These are phyloP conservation scores for Nipponacmea schrenckii DNA, from an alignment of 2,888 invertebrate species.

Conservation along the genomic window DNA sequence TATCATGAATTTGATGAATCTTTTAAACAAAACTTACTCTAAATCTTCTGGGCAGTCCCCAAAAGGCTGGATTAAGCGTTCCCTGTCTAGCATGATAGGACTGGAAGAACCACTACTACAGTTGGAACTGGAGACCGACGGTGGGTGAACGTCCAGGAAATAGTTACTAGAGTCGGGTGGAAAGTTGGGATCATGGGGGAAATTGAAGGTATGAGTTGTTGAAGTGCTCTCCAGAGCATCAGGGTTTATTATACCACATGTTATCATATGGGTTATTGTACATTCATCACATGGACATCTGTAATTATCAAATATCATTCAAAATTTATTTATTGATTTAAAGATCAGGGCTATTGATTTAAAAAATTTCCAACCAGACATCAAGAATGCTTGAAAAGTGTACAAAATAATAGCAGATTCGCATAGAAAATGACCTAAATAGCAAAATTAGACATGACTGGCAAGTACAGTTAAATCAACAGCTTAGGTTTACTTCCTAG, in stretches of 20 bases:
- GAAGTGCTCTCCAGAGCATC: conserved; percentile 53
- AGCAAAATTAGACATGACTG: too few relatives aligned
- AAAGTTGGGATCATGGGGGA: conserved; percentile 53
- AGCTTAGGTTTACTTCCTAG: too few relatives aligned
- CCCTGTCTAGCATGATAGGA: conserved; percentile 56
- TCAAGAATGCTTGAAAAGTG: too few relatives aligned
- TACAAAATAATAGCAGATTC: too few relatives aligned
- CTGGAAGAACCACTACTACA: conserved; percentile 65
- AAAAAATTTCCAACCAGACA: too few relatives aligned
- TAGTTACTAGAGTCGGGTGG: conserved; percentile 58
- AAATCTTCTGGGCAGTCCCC: conserved; percentile 28
- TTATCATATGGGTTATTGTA: conserved; percentile 67
- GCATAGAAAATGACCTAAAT: too few relatives aligned
- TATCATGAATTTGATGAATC: too few relatives aligned
- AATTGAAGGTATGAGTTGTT: conserved; percentile 44
- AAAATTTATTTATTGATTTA: too few relatives aligned
- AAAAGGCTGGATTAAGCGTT: conserved; percentile 18
- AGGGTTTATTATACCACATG: conserved; percentile 66
- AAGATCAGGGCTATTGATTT: too few relatives aligned
- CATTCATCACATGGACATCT: conserved; percentile 69
- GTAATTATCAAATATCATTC: too few relatives aligned
- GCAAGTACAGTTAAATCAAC: too few relatives aligned
- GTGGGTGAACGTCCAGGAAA: conserved; percentile 63
- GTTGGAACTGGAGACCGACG: conserved; percentile 65
- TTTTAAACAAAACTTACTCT: conserved; percentile 26